Percentiles rank a stretch among this genome's conserved stretches.
Evolutionary conservation across 2,888 invertebrate genomes (phyloP).

Genomic region (Syrista parreyssii): DNA sequence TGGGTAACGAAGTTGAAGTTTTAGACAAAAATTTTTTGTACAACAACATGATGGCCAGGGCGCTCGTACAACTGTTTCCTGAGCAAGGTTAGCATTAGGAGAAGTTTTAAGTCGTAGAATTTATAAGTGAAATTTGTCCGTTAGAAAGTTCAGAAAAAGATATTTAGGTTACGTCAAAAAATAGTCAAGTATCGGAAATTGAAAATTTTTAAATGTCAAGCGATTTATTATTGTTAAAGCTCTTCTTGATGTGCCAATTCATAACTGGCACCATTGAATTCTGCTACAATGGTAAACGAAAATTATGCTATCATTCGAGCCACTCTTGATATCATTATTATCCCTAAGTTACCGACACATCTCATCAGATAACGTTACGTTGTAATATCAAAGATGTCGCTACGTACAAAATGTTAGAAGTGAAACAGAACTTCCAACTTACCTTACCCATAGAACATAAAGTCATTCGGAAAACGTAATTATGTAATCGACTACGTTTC

Average conservation of each 20-base stretch:
- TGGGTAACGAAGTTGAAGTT: neutral
- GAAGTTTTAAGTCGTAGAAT: neutral
- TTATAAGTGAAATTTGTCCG: neutral
- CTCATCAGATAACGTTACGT: neutral
- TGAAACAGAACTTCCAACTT: neutral
- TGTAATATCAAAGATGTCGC: neutral
- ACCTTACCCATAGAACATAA: neutral
- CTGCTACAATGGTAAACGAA: neutral
- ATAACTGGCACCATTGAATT: neutral
- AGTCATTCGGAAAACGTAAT: neutral
- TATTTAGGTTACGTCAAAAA: neutral
- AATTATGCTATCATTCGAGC: neutral
- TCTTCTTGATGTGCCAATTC: no score
- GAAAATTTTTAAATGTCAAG: neutral
- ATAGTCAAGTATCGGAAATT: neutral
- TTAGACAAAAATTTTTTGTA: conserved; percentile 64
- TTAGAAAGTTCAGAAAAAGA: neutral
- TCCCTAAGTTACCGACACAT: neutral
- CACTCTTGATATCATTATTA: neutral
- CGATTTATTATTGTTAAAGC: no score
- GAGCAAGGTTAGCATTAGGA: conserved; percentile 49
- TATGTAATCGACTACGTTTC: neutral
- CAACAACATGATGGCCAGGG: conserved; percentile 66
- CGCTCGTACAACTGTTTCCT: conserved; percentile 63
- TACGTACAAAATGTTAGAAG: neutral